phyloP scores from a whole-genome alignment of 1,140 invertebrate genomes.

The Drosophila tristis region DNA sequence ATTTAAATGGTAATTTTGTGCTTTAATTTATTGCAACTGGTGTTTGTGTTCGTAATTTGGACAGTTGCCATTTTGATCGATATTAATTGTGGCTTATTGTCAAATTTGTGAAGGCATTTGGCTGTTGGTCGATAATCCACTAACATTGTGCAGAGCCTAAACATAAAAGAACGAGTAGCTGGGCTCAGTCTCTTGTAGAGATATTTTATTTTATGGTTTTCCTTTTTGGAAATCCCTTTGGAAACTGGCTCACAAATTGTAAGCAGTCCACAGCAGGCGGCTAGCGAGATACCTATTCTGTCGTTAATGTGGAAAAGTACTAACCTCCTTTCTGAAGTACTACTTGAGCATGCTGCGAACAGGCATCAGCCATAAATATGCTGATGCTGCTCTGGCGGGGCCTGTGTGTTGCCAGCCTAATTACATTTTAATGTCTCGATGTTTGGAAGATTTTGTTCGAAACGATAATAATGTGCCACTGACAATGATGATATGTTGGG shows the following conservation, averaged over 20 bases:
- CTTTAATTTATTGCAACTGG: conserved; percentile 22
- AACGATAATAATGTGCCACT: conserved; percentile 33
- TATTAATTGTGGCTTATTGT: too few species aligned
- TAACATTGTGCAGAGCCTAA: too few species aligned
- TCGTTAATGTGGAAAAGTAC: conserved; percentile 34
- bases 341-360: conserved; percentile 37
- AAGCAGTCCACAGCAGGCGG: too few species aligned
- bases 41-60: conserved; percentile 23
- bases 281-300: neutral
- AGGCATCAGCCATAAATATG: conserved; percentile 50
- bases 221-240: too few species aligned
- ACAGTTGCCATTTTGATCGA: neutral
- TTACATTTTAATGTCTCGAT: conserved; percentile 59
- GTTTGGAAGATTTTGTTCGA: neutral
- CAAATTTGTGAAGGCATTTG: too few species aligned
- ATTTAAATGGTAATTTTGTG: conserved; percentile 52
- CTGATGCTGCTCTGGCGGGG: conserved; percentile 16
- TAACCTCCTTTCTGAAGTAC: conserved; percentile 12
- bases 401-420: conserved; percentile 44
- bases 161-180: too few species aligned
- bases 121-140: too few species aligned
- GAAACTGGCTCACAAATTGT: too few species aligned
- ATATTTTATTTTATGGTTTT: too few species aligned
- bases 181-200: too few species aligned
- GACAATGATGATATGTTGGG: conserved; percentile 19